These are phyloP conservation scores for Antennarius striatus DNA, from an alignment of 2,113 vertebrate species.

Conservation along the genomic window DNA sequence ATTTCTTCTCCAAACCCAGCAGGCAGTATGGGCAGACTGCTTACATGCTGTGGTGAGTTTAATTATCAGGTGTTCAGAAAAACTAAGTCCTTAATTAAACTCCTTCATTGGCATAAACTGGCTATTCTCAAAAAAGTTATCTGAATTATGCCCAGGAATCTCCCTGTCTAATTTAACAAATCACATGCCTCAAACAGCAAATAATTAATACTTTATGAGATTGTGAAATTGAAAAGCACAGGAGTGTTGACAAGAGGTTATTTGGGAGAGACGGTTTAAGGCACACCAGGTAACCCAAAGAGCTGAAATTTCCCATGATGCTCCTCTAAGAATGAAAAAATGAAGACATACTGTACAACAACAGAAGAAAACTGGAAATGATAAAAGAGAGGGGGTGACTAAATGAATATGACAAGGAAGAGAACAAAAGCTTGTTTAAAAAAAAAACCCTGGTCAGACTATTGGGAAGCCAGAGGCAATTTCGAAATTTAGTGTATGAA, in stretches of 20 bases:
- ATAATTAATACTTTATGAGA: conserved; percentile 9
- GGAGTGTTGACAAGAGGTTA: conserved; percentile 4
- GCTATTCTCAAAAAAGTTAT: not conserved
- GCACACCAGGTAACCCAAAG: not conserved
- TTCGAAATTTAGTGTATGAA: conserved; percentile 15
- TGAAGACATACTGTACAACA: not conserved
- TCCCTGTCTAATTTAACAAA: conserved; percentile 9
- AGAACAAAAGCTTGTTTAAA: conserved; percentile 6
- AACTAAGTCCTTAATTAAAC: not conserved
- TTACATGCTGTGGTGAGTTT: no score
- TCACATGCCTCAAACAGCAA: not conserved
- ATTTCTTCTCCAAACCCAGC: no score
- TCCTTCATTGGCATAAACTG: not conserved
- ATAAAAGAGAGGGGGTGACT: conserved; percentile 2
- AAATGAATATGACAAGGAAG: conserved; percentile 5
- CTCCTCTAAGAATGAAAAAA: not conserved
- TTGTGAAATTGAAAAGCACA: conserved; percentile 3
- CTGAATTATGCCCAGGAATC: not conserved
- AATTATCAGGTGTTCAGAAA: no score
- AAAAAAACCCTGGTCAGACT: conserved; percentile 20
- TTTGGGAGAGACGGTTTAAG: no score
- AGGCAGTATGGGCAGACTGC: no score
- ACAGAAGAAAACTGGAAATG: not conserved
- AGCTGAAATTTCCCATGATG: not conserved
- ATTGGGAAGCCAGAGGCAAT: conserved; percentile 13